Percentiles rank a stretch among this genome's conserved stretches.
These are phyloP conservation scores for Anabacerthia variegaticeps DNA, from an alignment of 2,797 vertebrate species.

Conservation along the genomic window DNA sequence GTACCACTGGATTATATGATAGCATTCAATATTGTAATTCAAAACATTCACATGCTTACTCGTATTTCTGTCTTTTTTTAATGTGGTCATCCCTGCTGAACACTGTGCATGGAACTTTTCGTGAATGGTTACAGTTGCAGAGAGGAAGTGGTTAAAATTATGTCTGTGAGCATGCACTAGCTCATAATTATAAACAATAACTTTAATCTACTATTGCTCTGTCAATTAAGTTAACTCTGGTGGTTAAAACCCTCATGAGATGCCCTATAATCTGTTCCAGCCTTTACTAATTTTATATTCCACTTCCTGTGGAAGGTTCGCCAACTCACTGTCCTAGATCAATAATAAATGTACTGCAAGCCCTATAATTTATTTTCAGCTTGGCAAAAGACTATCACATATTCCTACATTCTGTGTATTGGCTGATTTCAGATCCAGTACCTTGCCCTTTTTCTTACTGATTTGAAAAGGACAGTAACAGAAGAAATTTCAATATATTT, in stretches of 20 bases:
- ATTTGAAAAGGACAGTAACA: background rate
- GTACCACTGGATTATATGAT: background rate
- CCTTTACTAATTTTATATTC: background rate
- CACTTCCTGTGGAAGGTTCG: background rate
- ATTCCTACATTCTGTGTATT: background rate
- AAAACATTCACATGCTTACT: background rate
- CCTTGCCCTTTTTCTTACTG: background rate
- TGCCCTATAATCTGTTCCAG: background rate
- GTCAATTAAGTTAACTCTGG: background rate
- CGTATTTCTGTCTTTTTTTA: background rate
- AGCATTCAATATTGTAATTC: background rate
- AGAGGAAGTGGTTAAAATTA: slow-evolving; percentile 3
- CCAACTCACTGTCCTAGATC: background rate
- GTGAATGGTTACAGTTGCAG: background rate
- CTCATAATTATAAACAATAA: background rate
- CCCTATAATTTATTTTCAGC: background rate
- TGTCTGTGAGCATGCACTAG: background rate
- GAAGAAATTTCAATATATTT: background rate
- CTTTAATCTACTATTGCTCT: background rate
- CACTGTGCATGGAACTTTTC: background rate
- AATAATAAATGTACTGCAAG: background rate
- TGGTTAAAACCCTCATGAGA: background rate
- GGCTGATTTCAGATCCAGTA: background rate
- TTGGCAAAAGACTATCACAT: background rate
- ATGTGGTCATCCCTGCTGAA: background rate